These are phyloP conservation scores for Danio jaintianensis DNA, from an alignment of 2,797 vertebrate species.

Conservation along the genomic window DNA sequence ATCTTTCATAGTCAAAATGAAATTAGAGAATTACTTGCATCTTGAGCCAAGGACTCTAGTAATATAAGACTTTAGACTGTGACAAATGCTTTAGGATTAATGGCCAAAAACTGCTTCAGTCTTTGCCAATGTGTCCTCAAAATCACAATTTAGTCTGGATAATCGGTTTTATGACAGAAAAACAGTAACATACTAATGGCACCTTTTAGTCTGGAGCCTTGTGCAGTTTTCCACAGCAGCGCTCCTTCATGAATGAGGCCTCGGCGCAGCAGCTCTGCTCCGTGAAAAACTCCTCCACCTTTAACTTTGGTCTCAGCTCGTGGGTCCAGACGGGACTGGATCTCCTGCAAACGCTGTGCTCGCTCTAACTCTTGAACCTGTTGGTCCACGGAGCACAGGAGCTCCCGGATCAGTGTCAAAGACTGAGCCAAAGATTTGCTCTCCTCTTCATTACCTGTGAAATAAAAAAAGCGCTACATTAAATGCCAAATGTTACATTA, in stretches of 20 bases:
- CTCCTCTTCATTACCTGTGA: conserved; percentile 85
- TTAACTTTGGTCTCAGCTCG: conserved; percentile 78
- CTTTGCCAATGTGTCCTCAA: background rate
- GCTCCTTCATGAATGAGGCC: conserved; percentile 87
- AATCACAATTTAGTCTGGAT: too few species aligned
- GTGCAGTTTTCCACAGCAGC: conserved; percentile 85
- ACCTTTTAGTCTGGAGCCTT: conserved; percentile 88
- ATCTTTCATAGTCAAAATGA: background rate
- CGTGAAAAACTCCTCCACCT: conserved; percentile 79
- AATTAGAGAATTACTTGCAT: background rate
- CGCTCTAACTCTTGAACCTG: conserved; percentile 89
- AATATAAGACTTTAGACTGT: background rate
- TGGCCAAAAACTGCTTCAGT: background rate
- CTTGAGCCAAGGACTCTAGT: background rate
- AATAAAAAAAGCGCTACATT: background rate
- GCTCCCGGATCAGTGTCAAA: conserved; percentile 82
- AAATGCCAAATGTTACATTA: too few species aligned
- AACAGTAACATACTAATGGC: background rate
- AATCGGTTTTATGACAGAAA: background rate
- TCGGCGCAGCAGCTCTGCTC: conserved; percentile 87
- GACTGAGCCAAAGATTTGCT: conserved; percentile 75
- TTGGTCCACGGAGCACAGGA: conserved; percentile 86
- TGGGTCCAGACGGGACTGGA: conserved; percentile 85
- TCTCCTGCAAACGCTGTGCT: conserved; percentile 85
- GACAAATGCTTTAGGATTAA: background rate